phyloP scores from a whole-genome alignment of 2,888 invertebrate genomes.

The Lepidocyrtoides sp. region DNA sequence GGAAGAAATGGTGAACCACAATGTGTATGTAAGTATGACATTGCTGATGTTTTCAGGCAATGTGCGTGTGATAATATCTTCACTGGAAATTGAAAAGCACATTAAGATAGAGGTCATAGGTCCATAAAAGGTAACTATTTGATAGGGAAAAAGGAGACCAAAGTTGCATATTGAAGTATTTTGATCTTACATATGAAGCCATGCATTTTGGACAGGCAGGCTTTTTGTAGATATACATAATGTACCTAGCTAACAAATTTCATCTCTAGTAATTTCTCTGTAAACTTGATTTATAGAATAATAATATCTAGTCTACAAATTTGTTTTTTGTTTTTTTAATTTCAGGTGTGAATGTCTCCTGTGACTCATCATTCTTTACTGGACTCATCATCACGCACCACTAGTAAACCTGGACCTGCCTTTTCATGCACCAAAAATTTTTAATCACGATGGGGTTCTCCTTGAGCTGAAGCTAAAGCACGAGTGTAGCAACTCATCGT shows the following conservation, averaged over 20 bases:
- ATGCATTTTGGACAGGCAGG: conserved; percentile 5
- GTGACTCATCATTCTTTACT: conserved; percentile 31
- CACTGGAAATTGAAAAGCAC: conserved; percentile 77
- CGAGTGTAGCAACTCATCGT: conserved; percentile 12
- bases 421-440: conserved; percentile 45
- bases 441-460: conserved; percentile 62
- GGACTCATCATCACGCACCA: conserved; percentile 39
- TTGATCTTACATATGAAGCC: conserved; percentile 22
- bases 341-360: conserved; percentile 70
- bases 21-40: conserved; percentile 74
- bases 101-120: conserved; percentile 80
- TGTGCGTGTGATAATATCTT: conserved; percentile 71
- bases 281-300: not conserved
- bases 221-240: not conserved
- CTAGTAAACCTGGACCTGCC: conserved; percentile 53
- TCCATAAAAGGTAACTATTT: conserved; percentile 64
- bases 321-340: conserved; percentile 51
- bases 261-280: not conserved
- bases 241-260: no score
- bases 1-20: conserved; percentile 67
- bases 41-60: conserved; percentile 69
- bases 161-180: conserved; percentile 1
- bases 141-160: conserved; percentile 47
- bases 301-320: not conserved
- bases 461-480: conserved; percentile 57